Evolutionary conservation across 2,113 vertebrate genomes (phyloP), one percentile per base, ranked within the genome.

Genomic region (Corythornis vintsioides): DNA sequence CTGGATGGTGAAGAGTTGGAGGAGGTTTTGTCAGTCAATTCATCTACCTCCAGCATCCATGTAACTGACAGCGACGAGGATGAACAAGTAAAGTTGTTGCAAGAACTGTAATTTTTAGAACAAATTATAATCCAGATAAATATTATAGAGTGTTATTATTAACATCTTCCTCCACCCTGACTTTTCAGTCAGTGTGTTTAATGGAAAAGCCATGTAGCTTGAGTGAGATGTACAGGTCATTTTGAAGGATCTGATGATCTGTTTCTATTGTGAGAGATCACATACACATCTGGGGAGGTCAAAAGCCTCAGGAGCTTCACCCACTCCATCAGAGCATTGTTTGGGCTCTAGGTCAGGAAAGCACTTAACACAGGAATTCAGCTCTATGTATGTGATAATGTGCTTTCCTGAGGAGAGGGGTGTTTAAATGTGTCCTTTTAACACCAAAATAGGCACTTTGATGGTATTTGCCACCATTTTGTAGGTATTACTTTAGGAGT

Each of bases 51-150:
- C 61, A 96, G 93, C 65, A 85, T 94, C 89, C 96, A 97, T 45
- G 93, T 98, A 72, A 98, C 96, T 43, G 97, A 98, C 70, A 97
- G 95, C 4, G 96, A 98, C 1, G 88, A 98, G 15, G 97, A 97
- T 53, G 95, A 98, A 43, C 97, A 98, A 89, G 91, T 96, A 47
- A 98, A 97, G 94, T 95, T 98, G 75, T 96, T 98, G 75, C 96
- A 90, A 95, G 95, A 98, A 65, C 95, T 98, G 92, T 98, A 98
- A 95, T 96, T 96, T 93, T 95, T 38, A 73, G 95, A 89, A 64
- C 12, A 45, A 94, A 69, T 59, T 89, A 38, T 56, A 94, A 67
- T 71, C n/a, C 67, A 83, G 52, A 86, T 42, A 42, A 52, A 35
- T 86, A 48, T 22, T 79, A 13, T 28, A 84, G 89, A 95, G 75